phyloP scores from a whole-genome alignment of 2,113 vertebrate species.

The Gymnobelideus leadbeateri region DNA sequence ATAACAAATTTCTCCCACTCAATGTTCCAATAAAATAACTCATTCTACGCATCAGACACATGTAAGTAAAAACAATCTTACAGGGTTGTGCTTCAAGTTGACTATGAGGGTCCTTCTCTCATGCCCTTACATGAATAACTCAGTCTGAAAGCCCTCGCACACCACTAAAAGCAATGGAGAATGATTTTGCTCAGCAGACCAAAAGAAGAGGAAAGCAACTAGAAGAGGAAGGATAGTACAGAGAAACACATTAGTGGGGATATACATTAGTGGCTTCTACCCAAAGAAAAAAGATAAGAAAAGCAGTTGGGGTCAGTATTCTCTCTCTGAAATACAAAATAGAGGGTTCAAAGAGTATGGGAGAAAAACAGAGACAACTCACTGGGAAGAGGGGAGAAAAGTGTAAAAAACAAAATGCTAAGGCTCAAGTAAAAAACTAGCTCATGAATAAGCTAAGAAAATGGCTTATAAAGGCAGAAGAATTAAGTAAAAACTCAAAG shows the following conservation, averaged over 20 bases:
- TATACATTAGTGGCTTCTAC: neutral
- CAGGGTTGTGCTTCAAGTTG: neutral
- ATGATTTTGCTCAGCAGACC: neutral
- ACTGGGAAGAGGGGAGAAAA: neutral
- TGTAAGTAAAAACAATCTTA: neutral
- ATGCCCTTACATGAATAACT: neutral
- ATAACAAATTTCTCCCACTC: neutral
- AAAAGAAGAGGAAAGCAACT: no score
- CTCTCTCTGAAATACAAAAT: neutral
- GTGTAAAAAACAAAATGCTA: neutral
- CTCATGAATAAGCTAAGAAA: neutral
- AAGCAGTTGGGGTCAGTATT: no score
- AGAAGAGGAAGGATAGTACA: neutral
- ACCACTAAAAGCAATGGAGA: neutral
- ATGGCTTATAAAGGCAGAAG: neutral
- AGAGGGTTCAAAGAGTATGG: neutral
- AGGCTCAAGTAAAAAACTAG: neutral
- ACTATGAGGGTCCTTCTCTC: neutral
- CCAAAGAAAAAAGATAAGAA: neutral
- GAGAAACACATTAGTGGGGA: neutral
- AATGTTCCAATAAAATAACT: neutral
- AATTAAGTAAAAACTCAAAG: neutral
- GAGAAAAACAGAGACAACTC: neutral
- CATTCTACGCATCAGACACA: neutral
- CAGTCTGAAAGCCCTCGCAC: neutral